phyloP scores from a whole-genome alignment of 1,140 invertebrate species.

The Stegodyphus dumicola region DNA sequence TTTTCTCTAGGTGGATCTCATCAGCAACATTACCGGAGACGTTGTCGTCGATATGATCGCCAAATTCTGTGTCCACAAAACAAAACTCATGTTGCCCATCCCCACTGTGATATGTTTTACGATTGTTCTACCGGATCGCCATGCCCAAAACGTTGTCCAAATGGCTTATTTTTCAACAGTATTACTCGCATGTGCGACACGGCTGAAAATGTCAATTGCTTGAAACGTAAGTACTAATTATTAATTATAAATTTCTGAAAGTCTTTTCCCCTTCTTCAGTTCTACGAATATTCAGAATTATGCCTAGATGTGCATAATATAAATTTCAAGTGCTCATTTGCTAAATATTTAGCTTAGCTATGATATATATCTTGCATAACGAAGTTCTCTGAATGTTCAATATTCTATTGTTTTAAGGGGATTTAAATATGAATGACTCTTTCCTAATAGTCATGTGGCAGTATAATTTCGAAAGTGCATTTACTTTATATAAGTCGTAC shows the following conservation, averaged over 20 bases:
- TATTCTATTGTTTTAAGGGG: no score
- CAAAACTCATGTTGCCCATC: not conserved
- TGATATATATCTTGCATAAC: no score
- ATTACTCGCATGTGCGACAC: not conserved
- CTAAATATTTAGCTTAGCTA: not conserved
- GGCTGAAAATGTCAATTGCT: not conserved
- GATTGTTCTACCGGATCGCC: not conserved
- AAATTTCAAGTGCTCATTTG: not conserved
- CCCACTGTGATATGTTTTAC: conserved; percentile 16
- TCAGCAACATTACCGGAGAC: not conserved
- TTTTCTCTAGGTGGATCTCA: not conserved
- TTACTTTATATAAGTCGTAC: no score
- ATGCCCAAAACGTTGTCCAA: not conserved
- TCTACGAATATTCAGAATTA: not conserved
- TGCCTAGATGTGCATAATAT: not conserved
- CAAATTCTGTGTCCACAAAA: not conserved
- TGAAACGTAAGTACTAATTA: not conserved
- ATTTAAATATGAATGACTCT: no score
- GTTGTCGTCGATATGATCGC: not conserved
- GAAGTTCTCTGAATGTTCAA: no score
- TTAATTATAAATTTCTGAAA: not conserved
- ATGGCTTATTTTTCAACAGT: not conserved
- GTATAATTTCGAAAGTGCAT: no score
- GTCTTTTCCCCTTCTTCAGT: not conserved
- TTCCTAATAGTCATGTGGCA: no score